Percentiles rank a stretch among this genome's conserved stretches.
Evolutionary conservation across 2,113 vertebrate species (phyloP).

Genomic region (Sinocyclocheilus anshuiensis): DNA sequence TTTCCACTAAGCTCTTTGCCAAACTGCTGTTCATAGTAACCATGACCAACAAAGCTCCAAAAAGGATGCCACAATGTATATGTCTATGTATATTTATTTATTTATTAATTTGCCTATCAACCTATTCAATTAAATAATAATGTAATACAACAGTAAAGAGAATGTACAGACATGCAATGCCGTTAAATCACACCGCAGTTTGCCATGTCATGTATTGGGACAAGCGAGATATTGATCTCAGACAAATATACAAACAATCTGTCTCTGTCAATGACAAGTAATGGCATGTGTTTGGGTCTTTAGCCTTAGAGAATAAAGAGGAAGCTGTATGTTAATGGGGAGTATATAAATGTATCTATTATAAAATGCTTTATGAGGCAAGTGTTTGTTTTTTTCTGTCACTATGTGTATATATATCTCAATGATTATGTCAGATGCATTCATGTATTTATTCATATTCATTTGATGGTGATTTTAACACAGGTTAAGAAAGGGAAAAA

Average conservation of each 20-base stretch:
- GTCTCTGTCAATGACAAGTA: conserved; percentile 13
- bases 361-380: background rate
- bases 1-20: too few species aligned
- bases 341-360: background rate
- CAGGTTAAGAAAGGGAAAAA: too few species aligned
- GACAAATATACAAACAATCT: background rate
- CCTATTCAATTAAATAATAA: background rate
- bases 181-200: background rate
- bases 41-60: too few species aligned
- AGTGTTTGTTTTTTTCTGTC: background rate
- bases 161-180: background rate
- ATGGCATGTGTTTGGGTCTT: background rate
- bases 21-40: too few species aligned
- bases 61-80: too few species aligned
- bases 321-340: background rate
- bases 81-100: background rate
- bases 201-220: background rate
- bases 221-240: conserved; percentile 4
- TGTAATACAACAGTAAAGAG: background rate
- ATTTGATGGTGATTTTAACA: too few species aligned
- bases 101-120: background rate
- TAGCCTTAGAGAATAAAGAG: background rate
- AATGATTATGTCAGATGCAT: background rate
- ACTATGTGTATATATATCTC: background rate
- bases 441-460: too few species aligned